phyloP scores from a whole-genome alignment of 1,140 invertebrate species.

The Aradophagus sp. region DNA sequence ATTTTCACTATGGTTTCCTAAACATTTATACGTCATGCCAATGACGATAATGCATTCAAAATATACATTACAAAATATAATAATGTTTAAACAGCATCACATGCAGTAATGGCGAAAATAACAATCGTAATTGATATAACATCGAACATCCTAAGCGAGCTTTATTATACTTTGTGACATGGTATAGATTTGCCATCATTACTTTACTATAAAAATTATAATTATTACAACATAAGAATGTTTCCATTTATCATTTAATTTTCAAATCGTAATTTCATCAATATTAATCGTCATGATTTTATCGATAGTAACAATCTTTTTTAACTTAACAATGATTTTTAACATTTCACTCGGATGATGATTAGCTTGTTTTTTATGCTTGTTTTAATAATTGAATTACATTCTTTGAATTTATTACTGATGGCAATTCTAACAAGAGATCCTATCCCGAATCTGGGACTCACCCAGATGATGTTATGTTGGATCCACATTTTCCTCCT shows the following conservation, averaged over 20 bases:
- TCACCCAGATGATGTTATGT: constrained; percentile 68
- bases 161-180: constrained; percentile 4
- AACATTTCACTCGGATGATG: too few species aligned
- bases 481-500: constrained; percentile 69
- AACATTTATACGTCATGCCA: constrained; percentile 16
- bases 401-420: too few species aligned
- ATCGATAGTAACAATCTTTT: too few species aligned
- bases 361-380: constrained; percentile 1
- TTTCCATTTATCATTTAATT: constrained; percentile 1
- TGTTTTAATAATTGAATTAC: neutral
- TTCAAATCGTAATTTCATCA: too few species aligned
- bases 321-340: too few species aligned
- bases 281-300: too few species aligned
- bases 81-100: constrained; percentile 32
- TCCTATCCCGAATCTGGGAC: constrained; percentile 66
- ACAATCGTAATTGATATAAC: constrained; percentile 12
- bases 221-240: neutral
- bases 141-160: constrained; percentile 34
- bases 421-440: constrained; percentile 32
- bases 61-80: constrained; percentile 11
- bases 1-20: neutral
- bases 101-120: constrained; percentile 53
- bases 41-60: constrained; percentile 22
- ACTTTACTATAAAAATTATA: too few species aligned
- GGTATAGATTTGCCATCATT: constrained; percentile 33